phyloP scores from a whole-genome alignment of 1,140 invertebrate species.

The Mactra quadrangularis region DNA sequence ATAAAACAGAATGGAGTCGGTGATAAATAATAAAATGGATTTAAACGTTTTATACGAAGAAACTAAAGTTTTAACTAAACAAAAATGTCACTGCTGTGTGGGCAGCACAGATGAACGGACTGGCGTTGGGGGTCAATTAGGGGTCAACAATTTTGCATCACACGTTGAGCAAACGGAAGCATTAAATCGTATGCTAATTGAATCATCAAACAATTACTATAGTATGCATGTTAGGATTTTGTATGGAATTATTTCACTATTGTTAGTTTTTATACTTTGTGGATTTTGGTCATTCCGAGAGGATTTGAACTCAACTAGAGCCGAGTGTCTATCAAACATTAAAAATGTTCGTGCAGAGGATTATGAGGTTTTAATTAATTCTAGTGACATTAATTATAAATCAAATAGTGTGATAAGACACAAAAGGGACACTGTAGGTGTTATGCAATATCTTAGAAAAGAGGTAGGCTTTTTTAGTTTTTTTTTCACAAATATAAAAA shows the following conservation, averaged over 20 bases:
- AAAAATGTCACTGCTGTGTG: background rate
- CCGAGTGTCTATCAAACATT: background rate
- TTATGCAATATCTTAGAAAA: constrained; percentile 1
- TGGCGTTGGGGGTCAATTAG: background rate
- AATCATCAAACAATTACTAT: background rate
- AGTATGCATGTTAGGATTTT: background rate
- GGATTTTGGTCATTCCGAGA: background rate
- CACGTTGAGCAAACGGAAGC: background rate
- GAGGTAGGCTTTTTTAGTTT: background rate
- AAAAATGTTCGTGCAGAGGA: background rate
- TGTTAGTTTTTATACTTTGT: constrained; percentile 1
- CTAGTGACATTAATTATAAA: background rate
- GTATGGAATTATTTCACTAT: background rate
- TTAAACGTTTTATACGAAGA: no score
- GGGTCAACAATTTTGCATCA: background rate
- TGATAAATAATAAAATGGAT: no score
- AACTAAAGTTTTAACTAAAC: no score
- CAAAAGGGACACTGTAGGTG: background rate
- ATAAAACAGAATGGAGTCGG: no score
- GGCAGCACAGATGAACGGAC: background rate
- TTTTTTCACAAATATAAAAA: no score
- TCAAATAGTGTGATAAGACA: background rate
- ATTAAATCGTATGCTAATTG: background rate
- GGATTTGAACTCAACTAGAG: background rate
- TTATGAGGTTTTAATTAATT: background rate